Conservation (phyloP, 2,113 vertebrate genomes). For the Laterallus jamaicensis region DNA sequence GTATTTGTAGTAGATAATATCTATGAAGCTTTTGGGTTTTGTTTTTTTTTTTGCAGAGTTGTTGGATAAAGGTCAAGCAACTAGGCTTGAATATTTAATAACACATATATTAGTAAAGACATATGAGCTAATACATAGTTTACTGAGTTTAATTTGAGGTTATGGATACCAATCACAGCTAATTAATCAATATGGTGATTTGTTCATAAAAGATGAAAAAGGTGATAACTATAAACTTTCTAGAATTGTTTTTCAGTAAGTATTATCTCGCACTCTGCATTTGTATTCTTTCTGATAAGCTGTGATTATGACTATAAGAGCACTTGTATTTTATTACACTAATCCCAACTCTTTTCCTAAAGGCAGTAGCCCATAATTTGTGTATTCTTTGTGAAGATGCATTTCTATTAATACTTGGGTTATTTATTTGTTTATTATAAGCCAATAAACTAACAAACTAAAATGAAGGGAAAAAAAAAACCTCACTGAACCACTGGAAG, state of each 20-base stretch:
- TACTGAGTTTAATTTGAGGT: not conserved
- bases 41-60: constrained; percentile 7
- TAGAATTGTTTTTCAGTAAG: not conserved
- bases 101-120: not conserved
- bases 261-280: not conserved
- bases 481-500: not conserved
- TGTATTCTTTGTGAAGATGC: not conserved
- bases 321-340: not conserved
- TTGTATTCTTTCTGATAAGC: not conserved
- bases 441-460: not conserved
- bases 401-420: not conserved
- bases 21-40: not conserved
- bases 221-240: not conserved
- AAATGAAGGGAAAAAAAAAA: not conserved
- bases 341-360: not conserved
- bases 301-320: not conserved
- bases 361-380: not conserved
- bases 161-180: not conserved
- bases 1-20: not conserved
- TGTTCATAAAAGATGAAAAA: not conserved
- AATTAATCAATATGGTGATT: not conserved
- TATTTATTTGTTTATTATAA: not conserved
- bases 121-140: not conserved
- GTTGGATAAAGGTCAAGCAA: not conserved
- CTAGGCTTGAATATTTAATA: not conserved